Percentiles rank a stretch among this genome's conserved stretches.
Evolutionary conservation across 2,797 vertebrate genomes (phyloP).

Genomic region (Gadopsis marmoratus): DNA sequence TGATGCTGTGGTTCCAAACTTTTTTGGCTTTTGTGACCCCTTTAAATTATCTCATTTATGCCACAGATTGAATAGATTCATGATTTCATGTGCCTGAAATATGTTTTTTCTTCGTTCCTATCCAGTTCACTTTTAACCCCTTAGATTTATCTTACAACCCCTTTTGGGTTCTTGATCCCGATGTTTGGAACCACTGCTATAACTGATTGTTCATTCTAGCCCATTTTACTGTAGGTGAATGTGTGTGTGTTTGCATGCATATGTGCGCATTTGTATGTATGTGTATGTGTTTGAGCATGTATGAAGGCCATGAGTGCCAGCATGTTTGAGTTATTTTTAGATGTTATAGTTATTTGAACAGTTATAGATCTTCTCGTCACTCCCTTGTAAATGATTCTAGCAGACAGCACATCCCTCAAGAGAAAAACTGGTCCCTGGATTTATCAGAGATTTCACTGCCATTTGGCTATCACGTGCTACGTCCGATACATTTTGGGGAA

Average conservation of each 20-base stretch:
- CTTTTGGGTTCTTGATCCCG: background rate
- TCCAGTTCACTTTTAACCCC: background rate
- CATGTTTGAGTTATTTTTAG: conserved; percentile 54
- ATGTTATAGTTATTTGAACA: conserved; percentile 65
- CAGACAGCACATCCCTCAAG: conserved; percentile 60
- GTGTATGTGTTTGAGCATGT: conserved; percentile 8
- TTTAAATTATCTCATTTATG: background rate
- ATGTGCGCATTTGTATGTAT: background rate
- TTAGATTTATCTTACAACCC: conserved; percentile 3
- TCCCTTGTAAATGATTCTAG: conserved; percentile 67
- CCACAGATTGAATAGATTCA: background rate
- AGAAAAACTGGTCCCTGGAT: conserved; percentile 55
- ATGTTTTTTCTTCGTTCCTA: background rate
- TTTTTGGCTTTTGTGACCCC: background rate
- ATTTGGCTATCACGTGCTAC: conserved; percentile 63
- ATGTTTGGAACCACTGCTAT: background rate
- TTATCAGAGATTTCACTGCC: conserved; percentile 71
- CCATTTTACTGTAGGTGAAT: background rate
- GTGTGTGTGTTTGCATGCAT: conserved; percentile 15
- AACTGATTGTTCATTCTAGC: background rate
- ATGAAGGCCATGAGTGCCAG: conserved; percentile 12
- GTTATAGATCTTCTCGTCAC: conserved; percentile 53
- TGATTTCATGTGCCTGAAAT: background rate
- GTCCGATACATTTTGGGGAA: conserved; percentile 74
- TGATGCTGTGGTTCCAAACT: background rate